These are phyloP conservation scores for Xestia xanthographa DNA, from an alignment of 2,888 invertebrate genomes.

Conservation along the genomic window DNA sequence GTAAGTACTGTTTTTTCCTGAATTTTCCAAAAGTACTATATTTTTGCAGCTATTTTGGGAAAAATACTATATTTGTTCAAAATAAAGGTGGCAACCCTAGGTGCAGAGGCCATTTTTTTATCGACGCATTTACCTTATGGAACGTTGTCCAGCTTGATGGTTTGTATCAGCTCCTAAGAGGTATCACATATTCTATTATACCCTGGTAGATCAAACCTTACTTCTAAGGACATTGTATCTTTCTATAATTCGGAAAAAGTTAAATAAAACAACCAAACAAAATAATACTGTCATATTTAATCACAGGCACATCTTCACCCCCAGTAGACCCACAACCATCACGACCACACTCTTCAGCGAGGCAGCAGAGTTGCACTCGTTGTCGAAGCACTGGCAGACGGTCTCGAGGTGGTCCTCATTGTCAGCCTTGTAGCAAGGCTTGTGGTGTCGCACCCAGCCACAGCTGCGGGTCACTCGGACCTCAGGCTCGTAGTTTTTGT, in stretches of 20 bases:
- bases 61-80: too few species aligned
- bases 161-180: too few species aligned
- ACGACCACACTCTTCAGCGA: not conserved
- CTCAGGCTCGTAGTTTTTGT: slow-evolving; percentile 82
- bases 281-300: slow-evolving; percentile 58
- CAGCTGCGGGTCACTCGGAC: slow-evolving; percentile 91
- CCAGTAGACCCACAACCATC: slow-evolving; percentile 13
- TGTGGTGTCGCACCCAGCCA: slow-evolving; percentile 89
- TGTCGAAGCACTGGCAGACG: slow-evolving; percentile 91
- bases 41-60: too few species aligned
- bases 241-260: not conserved
- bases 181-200: too few species aligned
- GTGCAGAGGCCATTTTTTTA: too few species aligned
- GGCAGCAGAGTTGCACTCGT: slow-evolving; percentile 89
- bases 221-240: not conserved
- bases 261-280: slow-evolving; percentile 29
- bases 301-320: slow-evolving; percentile 40
- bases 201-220: not conserved
- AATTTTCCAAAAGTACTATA: too few species aligned
- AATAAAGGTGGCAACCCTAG: too few species aligned
- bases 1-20: too few species aligned
- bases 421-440: slow-evolving; percentile 91
- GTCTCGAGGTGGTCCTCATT: slow-evolving; percentile 92
- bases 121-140: too few species aligned
- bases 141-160: too few species aligned